Base-by-base conservation (phyloP, 1,140 invertebrate genomes). In the Psix sp. region DNA sequence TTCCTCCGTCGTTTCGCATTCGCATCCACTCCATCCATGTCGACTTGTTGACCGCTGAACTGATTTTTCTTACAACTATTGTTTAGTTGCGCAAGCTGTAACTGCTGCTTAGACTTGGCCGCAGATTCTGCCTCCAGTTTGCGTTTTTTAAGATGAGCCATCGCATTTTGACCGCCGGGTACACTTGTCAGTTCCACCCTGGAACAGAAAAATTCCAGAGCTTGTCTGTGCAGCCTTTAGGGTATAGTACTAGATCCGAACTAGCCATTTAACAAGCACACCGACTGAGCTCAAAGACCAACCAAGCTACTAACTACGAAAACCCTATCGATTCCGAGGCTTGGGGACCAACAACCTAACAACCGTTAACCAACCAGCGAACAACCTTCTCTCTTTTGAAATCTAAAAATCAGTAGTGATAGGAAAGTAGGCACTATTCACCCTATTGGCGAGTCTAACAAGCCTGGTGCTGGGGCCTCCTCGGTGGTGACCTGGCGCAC, bases 101-200 rank as follows among this genome's bases (percentile, higher is more conserved):
- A 48, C 20, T 77, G 81, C 75, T 84, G 84, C 74, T 86, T 86
- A 65, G 81, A 78, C 71, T 83, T 85, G 45, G 80, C 52, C 43
- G 82, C 79, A 52, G 84, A 82, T 43, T 86, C 86, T 74, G 85
- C 86, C 81, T 88, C 88, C 78, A 88, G 79, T 82, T 89, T 90
- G 76, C 89, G 84, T 76, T 90, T 90, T 85, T 90, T 90, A 79
- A 90, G 84, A 83, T 89, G 88, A 59, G 87, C 84, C 82, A 87
- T 87, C 74, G 85, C 85, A 87, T 87, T 87, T 85, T 87, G 85
- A 68, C 85, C 86, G 63, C 86, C 86, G 54, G 86, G 86, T 68
- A 87, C 86, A 78, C 84, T 87, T 81, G 86, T 87, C 67, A 87
- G 84, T 85, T 87, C 86, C 84, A 87, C 84, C 85, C 86, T 87